Evolutionary conservation across 1,140 invertebrate genomes (phyloP), one percentile per base, ranked within the genome.

Genomic region (Pogonognathellus flavescens): DNA sequence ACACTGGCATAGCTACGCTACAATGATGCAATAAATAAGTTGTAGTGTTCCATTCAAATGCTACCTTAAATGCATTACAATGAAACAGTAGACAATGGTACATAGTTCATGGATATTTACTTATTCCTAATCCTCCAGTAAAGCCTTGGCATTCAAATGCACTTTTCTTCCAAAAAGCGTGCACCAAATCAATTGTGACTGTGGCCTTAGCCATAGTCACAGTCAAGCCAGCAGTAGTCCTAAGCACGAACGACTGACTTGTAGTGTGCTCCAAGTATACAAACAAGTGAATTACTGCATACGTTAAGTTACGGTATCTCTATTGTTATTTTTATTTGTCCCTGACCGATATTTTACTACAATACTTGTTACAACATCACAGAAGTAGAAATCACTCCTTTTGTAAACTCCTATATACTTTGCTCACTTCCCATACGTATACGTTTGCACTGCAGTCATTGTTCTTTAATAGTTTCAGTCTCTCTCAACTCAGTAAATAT

Each of bases 241-340:
- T 60, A 60, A 10, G 14, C 14, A 5, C 6, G 25, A 13, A 20
- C n/a, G n/a, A n/a, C 18, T n/a, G n/a, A n/a, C 59, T 13, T 18
- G 16, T 5, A n/a, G 16, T 62, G 18, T 50, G 25, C 6, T 41
- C 6, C 31, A 41, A 41, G 31, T 41, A 41, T 41, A 41, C 31
- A 41, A 41, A 41, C 31, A 41, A 41, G 31, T 41, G 31, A 41
- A 41, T 41, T 41, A 41, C 31, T 41, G 6, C 31, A 41, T 41
- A 31, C 6, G 62, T 13, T 25, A 20, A 66, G 22, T 66, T 25
- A 49, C 14, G 8, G 59, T 20, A 62, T 18, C 14, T 76, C 25
- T 76, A 76, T 76, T 76, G 70, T n/a, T 76, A 76, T 76, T 76
- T 76, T 76, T 50, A 76, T 76, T 76, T 76, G 70, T 76, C 70